These are phyloP conservation scores for Ameiurus melas DNA, from an alignment of 2,113 vertebrate genomes.

Conservation along the genomic window DNA sequence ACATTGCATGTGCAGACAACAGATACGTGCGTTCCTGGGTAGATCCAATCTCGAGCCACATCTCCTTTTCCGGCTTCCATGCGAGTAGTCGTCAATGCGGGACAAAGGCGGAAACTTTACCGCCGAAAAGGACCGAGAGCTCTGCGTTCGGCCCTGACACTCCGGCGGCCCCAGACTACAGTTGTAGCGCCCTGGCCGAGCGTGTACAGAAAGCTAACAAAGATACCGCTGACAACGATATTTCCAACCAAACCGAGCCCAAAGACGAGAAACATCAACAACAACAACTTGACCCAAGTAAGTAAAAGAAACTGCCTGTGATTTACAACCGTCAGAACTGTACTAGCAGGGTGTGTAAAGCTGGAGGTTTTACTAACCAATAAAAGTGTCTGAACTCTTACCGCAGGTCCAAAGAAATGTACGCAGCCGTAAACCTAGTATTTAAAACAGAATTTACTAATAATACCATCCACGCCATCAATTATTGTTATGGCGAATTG, in stretches of 20 bases:
- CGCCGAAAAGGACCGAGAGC: constrained; percentile 80
- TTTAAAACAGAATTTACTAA: constrained; percentile 60
- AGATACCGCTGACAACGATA: constrained; percentile 79
- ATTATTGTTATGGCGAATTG: constrained; percentile 4
- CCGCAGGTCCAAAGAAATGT: constrained; percentile 79
- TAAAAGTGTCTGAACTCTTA: constrained; percentile 97
- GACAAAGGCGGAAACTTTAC: constrained; percentile 82
- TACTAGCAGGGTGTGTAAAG: constrained; percentile 95
- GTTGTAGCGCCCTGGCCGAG: constrained; percentile 77
- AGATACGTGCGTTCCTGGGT: constrained; percentile 97
- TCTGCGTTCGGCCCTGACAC: constrained; percentile 79
- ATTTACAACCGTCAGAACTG: constrained; percentile 94
- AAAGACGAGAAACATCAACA: constrained; percentile 89
- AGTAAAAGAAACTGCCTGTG: constrained; percentile 91
- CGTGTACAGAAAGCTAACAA: constrained; percentile 79
- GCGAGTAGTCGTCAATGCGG: constrained; percentile 81
- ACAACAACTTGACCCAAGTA: constrained; percentile 98
- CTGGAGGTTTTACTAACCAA: constrained; percentile 99
- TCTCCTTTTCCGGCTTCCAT: constrained; percentile 82
- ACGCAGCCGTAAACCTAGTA: constrained; percentile 79
- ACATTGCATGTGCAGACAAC: constrained; percentile 83
- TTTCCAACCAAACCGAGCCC: constrained; percentile 83
- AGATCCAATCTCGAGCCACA: constrained; percentile 82
- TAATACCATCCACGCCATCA: constrained; percentile 31
- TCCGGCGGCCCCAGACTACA: constrained; percentile 78